Evolutionary conservation across 2,888 invertebrate genomes (phyloP), one percentile per base, ranked within the genome.

Genomic region (Hypena proboscidalis): DNA sequence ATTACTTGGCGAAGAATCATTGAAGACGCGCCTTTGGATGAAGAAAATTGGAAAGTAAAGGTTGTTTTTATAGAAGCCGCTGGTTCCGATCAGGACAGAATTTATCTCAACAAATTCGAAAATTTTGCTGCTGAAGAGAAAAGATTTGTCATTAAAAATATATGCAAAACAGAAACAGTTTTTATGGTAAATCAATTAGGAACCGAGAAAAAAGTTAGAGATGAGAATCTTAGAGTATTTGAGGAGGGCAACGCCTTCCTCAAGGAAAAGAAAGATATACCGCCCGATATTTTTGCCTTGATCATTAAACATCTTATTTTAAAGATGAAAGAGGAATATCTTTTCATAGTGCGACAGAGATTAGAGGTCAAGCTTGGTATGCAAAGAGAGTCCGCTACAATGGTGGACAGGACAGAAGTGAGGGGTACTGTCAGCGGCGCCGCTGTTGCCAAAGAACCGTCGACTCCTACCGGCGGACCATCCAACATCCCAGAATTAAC

Each of bases 131-230:
- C 80, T 0, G 70, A 82, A 63, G 89, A 89, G 58, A 85, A 78
- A 64, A 68, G 90, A 56, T 90, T 85, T 62, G 87, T 90, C 0
- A 72, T 90, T 1, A 90, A 89, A 68, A 90, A 86, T 60, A 89
- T 90, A 33, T 84, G 83, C 47, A 88, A 83, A 74, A 83, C 86
- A 0, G 89, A 90, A 72, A 89, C 90, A 2, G 82, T 84, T 36
- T 90, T 90, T 50, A 90, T 90, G 90, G 74, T 90, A 2, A 90
- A 89, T 57, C 90, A 90, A 65, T 74, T 90, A 3, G 90, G 90
- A 3, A 80, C 75, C 6, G 89, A 89, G 33, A 89, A 87, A 58
- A 88, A 87, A 58, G 66, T 80, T 0, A 88, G 83, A 70, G 85
- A 89, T 58, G 82, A 83, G 7, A 83, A 68, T 63, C 64, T 84